Evolutionary conservation across 2,888 invertebrate genomes (phyloP), one percentile per base, ranked within the genome.

Genomic region (Epinotia demarniana): DNA sequence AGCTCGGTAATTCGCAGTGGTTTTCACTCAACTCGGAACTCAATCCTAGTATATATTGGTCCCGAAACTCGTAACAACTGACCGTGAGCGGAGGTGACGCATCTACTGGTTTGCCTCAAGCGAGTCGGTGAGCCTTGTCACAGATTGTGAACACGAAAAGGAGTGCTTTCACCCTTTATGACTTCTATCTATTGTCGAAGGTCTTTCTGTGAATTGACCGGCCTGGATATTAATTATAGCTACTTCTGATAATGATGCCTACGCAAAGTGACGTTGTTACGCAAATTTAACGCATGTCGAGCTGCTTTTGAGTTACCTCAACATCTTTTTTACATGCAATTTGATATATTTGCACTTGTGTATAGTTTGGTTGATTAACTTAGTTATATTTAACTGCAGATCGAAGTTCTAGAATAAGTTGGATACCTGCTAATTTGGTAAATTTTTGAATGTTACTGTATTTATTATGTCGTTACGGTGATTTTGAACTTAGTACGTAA

Each of bases 101-200:
- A 6, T 16, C n/a, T 53, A 53, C 53, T 53, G 53, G 53, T 53
- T 53, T 53, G n/a, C 5, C 8, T 53, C 53, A 53, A 53, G 53
- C 13, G 53, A 16, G n/a, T 53, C 8, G 53, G 53, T 5, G n/a
- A 6, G 53, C n/a, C n/a, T 53, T 53, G 53, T n/a, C 53, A 53
- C n/a, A 8, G 53, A n/a, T 53, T 53, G 53, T 53, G n/a, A 53
- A 53, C n/a, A 53, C n/a, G n/a, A n/a, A 5, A 46, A 87, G 87
- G 86, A 87, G 84, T 88, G 87, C 91, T 90, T 90, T 91, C 87
- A 94, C 93, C 93, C 93, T 92, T 93, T 93, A 89, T 87, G 87
- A 89, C 83, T 87, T 81, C 80, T 83, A 87, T 85, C 89, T 90
- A 92, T 92, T 91, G 88, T 91, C 89, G 88, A 82, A 85, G 81